phyloP scores from a whole-genome alignment of 2,113 vertebrate species.

The Neopipo cinnamomea region DNA sequence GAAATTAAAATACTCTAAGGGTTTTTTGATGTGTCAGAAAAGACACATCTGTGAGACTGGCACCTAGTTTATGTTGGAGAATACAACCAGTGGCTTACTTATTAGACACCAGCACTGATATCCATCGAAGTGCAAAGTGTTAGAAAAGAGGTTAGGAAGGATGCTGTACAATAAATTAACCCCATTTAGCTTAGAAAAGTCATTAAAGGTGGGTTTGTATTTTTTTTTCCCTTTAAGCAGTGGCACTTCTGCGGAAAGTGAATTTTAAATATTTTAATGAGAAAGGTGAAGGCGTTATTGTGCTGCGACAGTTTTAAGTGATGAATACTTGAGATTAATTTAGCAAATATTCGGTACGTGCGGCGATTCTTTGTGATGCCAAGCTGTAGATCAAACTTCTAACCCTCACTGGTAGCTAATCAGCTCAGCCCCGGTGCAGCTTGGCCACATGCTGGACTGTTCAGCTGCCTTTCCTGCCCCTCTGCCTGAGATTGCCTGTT shows the following conservation, averaged over 20 bases:
- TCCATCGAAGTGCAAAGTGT: neutral
- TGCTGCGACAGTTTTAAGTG: neutral
- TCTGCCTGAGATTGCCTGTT: neutral
- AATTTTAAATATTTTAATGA: neutral
- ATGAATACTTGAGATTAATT: neutral
- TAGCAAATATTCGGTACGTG: neutral
- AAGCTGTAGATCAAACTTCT: neutral
- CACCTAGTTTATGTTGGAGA: too few relatives aligned
- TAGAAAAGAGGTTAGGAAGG: neutral
- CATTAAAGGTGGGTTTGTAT: neutral
- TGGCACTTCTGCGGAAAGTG: neutral
- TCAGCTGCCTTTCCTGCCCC: neutral
- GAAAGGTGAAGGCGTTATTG: neutral
- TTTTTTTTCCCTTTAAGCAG: neutral
- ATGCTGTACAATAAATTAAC: neutral
- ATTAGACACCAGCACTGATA: neutral
- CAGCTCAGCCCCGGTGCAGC: neutral
- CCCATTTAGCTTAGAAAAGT: neutral
- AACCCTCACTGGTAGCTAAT: neutral
- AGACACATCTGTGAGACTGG: too few relatives aligned
- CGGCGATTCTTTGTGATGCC: accelerated
- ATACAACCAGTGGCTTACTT: neutral
- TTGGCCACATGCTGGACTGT: neutral
- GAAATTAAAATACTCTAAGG: too few relatives aligned
- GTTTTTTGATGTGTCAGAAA: too few relatives aligned